Percentiles rank a stretch among this genome's conserved stretches.
Evolutionary conservation across 2,113 vertebrate species (phyloP).

Genomic region (Regulus satrapa): DNA sequence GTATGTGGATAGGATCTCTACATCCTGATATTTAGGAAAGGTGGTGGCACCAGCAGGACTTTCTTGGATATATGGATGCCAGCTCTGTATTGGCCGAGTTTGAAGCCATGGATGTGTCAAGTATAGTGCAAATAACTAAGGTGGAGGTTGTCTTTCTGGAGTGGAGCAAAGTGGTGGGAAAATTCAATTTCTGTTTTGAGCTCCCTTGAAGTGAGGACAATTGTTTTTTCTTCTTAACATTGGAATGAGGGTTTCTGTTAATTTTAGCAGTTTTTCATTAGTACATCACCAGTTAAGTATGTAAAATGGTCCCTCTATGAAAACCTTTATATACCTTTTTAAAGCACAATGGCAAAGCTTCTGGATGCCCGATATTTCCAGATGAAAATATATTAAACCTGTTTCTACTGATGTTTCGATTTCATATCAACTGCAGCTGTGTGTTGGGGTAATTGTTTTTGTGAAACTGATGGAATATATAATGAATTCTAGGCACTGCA

Average conservation of each 20-base stretch:
- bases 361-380: background rate
- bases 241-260: background rate
- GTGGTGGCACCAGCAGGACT: background rate
- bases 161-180: background rate
- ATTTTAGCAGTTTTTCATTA: background rate
- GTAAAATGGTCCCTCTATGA: background rate
- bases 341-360: background rate
- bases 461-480: background rate
- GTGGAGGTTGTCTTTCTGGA: background rate
- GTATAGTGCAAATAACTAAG: background rate
- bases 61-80: background rate
- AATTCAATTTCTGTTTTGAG: background rate
- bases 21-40: background rate
- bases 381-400: background rate
- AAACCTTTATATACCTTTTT: background rate
- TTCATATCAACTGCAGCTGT: background rate
- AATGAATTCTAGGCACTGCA: background rate
- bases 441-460: accelerated
- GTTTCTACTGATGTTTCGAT: background rate
- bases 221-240: background rate
- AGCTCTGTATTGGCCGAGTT: background rate
- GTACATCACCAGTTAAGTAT: accelerated
- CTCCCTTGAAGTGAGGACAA: background rate
- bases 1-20: no score
- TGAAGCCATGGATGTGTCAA: background rate